Conservation (phyloP, 1,140 invertebrate species). For the Phortica variegata region DNA sequence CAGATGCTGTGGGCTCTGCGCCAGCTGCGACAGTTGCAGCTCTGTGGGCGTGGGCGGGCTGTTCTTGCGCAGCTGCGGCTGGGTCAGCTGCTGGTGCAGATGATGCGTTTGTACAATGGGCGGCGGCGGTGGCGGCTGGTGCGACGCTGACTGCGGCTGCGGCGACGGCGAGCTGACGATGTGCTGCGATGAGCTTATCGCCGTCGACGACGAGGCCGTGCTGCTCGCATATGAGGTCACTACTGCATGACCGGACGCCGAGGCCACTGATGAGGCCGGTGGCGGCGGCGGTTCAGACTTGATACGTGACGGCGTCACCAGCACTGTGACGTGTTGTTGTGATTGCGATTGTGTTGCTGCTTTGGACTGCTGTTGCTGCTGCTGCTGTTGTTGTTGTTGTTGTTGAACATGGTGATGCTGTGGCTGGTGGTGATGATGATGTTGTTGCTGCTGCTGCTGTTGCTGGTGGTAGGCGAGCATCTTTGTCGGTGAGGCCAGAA, state of each 20-base stretch:
- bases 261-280: slow-evolving; percentile 49
- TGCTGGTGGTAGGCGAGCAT: slow-evolving; percentile 46
- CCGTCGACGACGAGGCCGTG: slow-evolving; percentile 37
- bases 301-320: slow-evolving; percentile 53
- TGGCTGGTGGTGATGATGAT: slow-evolving; percentile 27
- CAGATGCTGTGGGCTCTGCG: slow-evolving; percentile 36
- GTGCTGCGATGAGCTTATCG: slow-evolving; percentile 39
- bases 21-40: slow-evolving; percentile 37
- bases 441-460: slow-evolving; percentile 25
- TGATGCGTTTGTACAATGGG: slow-evolving; percentile 49
- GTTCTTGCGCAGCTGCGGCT: slow-evolving; percentile 45
- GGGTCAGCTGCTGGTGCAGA: slow-evolving; percentile 49
- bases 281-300: slow-evolving; percentile 47
- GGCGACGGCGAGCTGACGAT: slow-evolving; percentile 13
- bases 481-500: slow-evolving; percentile 46
- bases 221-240: slow-evolving; percentile 24
- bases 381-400: slow-evolving; percentile 33
- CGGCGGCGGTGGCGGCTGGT: slow-evolving; percentile 37
- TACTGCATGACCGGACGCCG: slow-evolving; percentile 19
- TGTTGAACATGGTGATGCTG: slow-evolving; percentile 26
- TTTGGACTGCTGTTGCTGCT: slow-evolving; percentile 27
- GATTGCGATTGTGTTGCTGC: slow-evolving; percentile 20
- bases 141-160: slow-evolving; percentile 23
- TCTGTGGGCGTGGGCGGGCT: slow-evolving; percentile 52
- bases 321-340: slow-evolving; percentile 48